Evolutionary conservation across 2,888 invertebrate genomes (phyloP).

Genomic region (Hirtodrosophila duncani): DNA sequence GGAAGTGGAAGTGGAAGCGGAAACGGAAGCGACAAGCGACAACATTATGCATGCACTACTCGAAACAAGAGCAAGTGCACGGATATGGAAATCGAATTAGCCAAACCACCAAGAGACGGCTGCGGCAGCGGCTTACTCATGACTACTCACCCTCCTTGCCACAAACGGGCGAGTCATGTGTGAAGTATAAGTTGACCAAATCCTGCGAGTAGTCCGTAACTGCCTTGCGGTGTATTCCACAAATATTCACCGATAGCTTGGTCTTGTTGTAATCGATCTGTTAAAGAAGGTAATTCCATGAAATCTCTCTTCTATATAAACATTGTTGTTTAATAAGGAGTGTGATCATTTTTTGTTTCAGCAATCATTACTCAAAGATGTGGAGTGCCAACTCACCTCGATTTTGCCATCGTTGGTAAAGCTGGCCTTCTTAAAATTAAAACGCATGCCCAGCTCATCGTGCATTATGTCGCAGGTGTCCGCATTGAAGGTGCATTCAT

Average conservation of each 20-base stretch:
- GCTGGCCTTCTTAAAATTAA: constrained; percentile 69
- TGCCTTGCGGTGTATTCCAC: constrained; percentile 69
- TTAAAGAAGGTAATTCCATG: not conserved
- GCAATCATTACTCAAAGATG: too few relatives aligned
- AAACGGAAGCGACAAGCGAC: constrained; percentile 55
- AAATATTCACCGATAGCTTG: constrained; percentile 67
- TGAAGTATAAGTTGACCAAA: constrained; percentile 76
- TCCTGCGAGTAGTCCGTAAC: constrained; percentile 76
- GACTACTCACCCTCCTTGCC: constrained; percentile 72
- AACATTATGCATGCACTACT: constrained; percentile 36
- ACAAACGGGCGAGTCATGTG: constrained; percentile 62
- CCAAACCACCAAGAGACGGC: not conserved
- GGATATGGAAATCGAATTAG: constrained; percentile 65
- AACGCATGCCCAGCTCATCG: constrained; percentile 67
- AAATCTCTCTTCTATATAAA: not conserved
- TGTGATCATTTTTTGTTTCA: too few relatives aligned
- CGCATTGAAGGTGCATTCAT: constrained; percentile 71
- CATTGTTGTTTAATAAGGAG: not conserved
- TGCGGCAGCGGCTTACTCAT: not conserved
- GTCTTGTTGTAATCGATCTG: constrained; percentile 58
- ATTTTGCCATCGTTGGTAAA: constrained; percentile 74
- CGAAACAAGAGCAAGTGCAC: constrained; percentile 25
- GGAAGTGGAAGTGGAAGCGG: constrained; percentile 34
- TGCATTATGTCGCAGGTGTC: constrained; percentile 76
- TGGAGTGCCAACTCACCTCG: constrained; percentile 67